Conservation (phyloP, 2,888 invertebrate species). For the Luperina testacea region DNA sequence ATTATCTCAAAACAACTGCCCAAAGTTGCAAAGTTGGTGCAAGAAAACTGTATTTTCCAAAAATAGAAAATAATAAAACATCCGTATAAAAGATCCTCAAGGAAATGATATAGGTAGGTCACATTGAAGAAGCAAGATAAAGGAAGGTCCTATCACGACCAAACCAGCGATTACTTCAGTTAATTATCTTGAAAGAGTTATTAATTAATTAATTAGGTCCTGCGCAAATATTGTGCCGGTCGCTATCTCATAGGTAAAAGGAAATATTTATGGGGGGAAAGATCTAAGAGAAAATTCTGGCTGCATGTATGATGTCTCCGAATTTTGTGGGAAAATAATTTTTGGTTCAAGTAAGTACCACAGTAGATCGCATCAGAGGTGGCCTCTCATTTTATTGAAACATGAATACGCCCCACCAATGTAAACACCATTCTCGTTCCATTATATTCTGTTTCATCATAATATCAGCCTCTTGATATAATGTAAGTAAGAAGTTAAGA, state of each 20-base stretch:
- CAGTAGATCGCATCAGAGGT: too few species aligned
- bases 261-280: slow-evolving; percentile 13
- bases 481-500: background rate
- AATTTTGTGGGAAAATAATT: background rate
- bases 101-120: background rate
- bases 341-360: background rate
- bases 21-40: too few species aligned
- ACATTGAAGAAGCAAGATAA: slow-evolving; percentile 1
- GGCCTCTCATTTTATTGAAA: background rate
- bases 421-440: background rate
- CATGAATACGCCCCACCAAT: background rate
- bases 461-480: slow-evolving; percentile 12
- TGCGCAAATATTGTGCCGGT: slow-evolving; percentile 35
- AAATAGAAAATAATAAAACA: background rate
- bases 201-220: slow-evolving; percentile 52
- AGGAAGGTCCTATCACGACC: background rate
- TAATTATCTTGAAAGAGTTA: slow-evolving; percentile 49
- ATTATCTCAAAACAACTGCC: background rate
- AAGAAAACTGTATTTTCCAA: background rate
- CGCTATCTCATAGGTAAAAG: background rate
- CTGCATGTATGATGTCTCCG: background rate
- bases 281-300: slow-evolving; percentile 40
- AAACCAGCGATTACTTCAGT: slow-evolving; percentile 26
- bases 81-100: background rate
- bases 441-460: background rate